A percentile compares a stretch with the other conserved stretches of the same genome.
phyloP scores from a whole-genome alignment of 1,140 invertebrate species.

The Drosophila pseudoobscura region DNA sequence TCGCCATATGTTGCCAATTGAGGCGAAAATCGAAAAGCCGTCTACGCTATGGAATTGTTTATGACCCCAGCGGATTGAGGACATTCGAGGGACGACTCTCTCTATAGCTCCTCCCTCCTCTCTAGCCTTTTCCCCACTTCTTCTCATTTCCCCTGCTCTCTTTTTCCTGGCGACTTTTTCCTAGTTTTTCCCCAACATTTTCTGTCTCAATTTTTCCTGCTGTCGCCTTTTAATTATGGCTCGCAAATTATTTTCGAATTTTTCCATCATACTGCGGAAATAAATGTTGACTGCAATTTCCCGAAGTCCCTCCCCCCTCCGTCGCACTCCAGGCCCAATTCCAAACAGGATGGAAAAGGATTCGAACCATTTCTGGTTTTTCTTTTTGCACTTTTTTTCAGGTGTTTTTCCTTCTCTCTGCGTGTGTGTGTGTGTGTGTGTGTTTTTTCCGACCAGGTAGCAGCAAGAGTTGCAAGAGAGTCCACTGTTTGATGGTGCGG shows the following conservation, averaged over 20 bases:
- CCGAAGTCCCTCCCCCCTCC: constrained; percentile 9
- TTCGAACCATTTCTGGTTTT: constrained; percentile 66
- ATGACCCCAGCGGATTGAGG: constrained; percentile 60
- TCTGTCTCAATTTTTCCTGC: constrained; percentile 29
- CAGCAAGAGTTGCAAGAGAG: constrained; percentile 40
- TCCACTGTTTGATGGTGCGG: constrained; percentile 39
- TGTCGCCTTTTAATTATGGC: constrained; percentile 78
- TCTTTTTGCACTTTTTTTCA: constrained; percentile 22
- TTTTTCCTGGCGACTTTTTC: constrained; percentile 30
- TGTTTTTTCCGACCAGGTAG: constrained; percentile 54
- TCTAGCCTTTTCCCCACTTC: neutral
- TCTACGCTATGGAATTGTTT: constrained; percentile 72
- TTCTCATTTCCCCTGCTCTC: neutral
- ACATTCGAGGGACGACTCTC: constrained; percentile 39
- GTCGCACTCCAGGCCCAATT: constrained; percentile 28
- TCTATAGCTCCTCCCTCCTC: constrained; percentile 13
- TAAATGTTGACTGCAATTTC: constrained; percentile 80
- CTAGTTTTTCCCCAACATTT: constrained; percentile 50
- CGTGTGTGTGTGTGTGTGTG: constrained; percentile 42
- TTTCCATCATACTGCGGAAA: constrained; percentile 79
- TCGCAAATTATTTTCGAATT: constrained; percentile 81
- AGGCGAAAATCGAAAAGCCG: constrained; percentile 80
- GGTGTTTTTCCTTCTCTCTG: constrained; percentile 20
- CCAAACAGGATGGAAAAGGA: constrained; percentile 76
- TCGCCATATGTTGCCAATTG: constrained; percentile 79